Base-by-base conservation (phyloP, 2,113 vertebrate genomes). In the Tenrec ecaudatus region DNA sequence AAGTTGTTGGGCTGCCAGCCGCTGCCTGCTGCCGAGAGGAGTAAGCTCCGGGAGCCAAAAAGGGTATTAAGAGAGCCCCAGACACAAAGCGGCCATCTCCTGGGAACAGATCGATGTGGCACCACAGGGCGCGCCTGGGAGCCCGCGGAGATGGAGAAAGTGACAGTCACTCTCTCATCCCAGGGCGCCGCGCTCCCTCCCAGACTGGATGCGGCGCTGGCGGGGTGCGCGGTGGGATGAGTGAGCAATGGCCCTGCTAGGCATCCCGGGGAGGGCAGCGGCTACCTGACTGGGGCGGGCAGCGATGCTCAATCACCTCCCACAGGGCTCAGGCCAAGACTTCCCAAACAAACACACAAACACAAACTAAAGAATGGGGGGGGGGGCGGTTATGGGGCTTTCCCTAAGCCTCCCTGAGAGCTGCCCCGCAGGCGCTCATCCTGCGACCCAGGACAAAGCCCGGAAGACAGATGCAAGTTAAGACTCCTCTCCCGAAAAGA, bases 51-150 rank as follows among this genome's bases (percentile, higher is more conserved):
- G 97, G 53, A 97, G 97, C 95, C 97, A 95, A 58, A 86, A 96
- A 97, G 90, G 96, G 97, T 97, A 97, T 97, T 98, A 98, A 98
- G 97, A 97, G 97, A 97, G 97, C 97, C 91, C 95, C 96, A 96
- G 95, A 97, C 96, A 96, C 84, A 96, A 96, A 96, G 97, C 94
- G 96, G 78, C 95, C 97, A 96, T 96, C 97, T 96, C 96, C 93
- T 19, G 96, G 96, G 97, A 97, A 97, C 89, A 96, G 95, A 12
- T 92, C 95, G 87, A 92, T 86, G 83, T 94, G 92, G 94, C 96
- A 97, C 89, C 94, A 94, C 91, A 62, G 93, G 57, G 95, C 96
- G 92, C 81, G 95, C 88, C 91, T 68, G 62, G 77, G 64, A 96
- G 97, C 96, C 83, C 97, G 96, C 94, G 97, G 97, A 88, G 95